Base-by-base conservation (phyloP, 2,797 vertebrate species). In the Tangara arthus region DNA sequence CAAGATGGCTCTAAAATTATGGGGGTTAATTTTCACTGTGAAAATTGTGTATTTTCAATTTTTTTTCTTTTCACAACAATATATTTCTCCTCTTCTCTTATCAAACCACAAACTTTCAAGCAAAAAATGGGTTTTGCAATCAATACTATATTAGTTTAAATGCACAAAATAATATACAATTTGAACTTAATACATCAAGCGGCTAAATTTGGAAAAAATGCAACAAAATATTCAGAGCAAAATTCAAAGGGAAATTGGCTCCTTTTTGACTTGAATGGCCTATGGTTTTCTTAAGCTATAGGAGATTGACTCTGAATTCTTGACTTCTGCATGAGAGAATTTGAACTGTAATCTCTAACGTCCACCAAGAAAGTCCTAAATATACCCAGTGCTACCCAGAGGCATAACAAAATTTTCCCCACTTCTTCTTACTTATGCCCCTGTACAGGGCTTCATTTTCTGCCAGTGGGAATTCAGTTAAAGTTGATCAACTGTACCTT, bases 51-150 rank as follows among this genome's bases (percentile, higher is more conserved):
- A 11, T 64, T 75, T 85, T 91, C 32, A n/a, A 0, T 35, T n/a
- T 56, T 86, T 90, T 77, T 82, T 41, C 24, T 72, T 75, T 75
- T 52, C 46, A 44, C 3, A 50, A 2, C 10, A 80, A 61, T 41
- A 26, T 28, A 2, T 59, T 87, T 83, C 34, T 68, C 10, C 10
- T 5, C 4, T 60, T 18, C 12, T 6, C 5, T 72, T 44, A 70
- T 24, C 20, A 87, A 89, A 46, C 12, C 26, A 57, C 13, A 41
- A 19, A 41, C 6, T 66, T 83, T 34, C 32, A 65, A 52, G 27
- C 1, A 84, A 87, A 82, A 71, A 47, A 27, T 0, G 1, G 1
- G 0, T 0, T 37, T 61, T 59, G 1, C 49, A 19, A 28, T 35
- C 12, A 78, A n/a, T 2, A 32, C 32, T 4, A 2, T 32, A n/a